These are phyloP conservation scores for Zophobas morio DNA, from an alignment of 1,140 invertebrate genomes.

Conservation along the genomic window DNA sequence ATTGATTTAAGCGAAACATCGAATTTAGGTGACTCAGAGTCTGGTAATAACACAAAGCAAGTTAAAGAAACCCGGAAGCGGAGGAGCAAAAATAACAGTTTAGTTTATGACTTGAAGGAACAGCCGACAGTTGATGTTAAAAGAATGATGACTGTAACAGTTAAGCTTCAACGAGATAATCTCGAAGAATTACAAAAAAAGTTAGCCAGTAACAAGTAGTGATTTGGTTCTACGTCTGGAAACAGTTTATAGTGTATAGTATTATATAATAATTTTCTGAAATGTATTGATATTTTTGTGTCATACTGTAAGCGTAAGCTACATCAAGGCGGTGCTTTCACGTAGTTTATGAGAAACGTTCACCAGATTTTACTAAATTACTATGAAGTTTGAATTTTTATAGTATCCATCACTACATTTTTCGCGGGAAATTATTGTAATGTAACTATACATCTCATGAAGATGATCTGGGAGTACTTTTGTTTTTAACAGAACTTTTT, in stretches of 20 bases:
- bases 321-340: slow-evolving; percentile 25
- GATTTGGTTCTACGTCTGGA: neutral
- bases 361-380: neutral
- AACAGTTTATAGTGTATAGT: too few species aligned
- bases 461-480: too few species aligned
- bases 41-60: slow-evolving; percentile 8
- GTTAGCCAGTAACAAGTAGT: neutral
- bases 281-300: neutral
- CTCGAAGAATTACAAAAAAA: slow-evolving; percentile 2
- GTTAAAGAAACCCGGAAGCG: neutral
- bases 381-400: too few species aligned
- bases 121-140: slow-evolving; percentile 42
- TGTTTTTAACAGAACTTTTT: too few species aligned
- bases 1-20: too few species aligned
- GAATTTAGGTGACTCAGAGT: neutral
- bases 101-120: slow-evolving; percentile 49
- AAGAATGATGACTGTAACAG: slow-evolving; percentile 54
- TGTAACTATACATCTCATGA: too few species aligned
- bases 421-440: too few species aligned
- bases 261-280: neutral
- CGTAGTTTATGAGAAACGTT: slow-evolving; percentile 4
- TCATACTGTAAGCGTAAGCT: slow-evolving; percentile 17
- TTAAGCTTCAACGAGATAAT: neutral
- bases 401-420: too few species aligned
- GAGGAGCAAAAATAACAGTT: neutral